Percentiles rank a stretch among this genome's conserved stretches.
These are phyloP conservation scores for Dolichomitus sp. DNA, from an alignment of 2,888 invertebrate species.

Conservation along the genomic window DNA sequence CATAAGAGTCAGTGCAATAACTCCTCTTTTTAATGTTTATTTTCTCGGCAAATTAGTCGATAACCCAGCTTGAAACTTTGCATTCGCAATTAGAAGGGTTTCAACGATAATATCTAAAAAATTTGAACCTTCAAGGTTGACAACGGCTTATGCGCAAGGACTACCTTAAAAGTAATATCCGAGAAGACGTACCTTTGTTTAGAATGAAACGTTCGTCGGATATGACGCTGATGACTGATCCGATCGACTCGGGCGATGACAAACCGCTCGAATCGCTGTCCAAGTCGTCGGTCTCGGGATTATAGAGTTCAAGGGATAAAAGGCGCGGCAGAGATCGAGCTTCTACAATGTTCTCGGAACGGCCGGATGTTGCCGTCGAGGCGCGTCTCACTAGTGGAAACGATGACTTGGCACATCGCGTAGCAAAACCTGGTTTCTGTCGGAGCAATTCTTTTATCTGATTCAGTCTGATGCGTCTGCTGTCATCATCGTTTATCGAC, in stretches of 20 bases:
- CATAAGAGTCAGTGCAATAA: too few relatives aligned
- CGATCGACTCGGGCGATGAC: conserved; percentile 95
- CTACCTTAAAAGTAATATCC: not conserved
- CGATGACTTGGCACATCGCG: conserved; percentile 87
- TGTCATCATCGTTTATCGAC: conserved; percentile 84
- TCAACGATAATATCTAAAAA: too few relatives aligned
- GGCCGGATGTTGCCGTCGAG: conserved; percentile 87
- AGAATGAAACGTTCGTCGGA: conserved; percentile 88
- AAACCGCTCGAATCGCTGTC: conserved; percentile 96
- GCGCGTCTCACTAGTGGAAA: conserved; percentile 92
- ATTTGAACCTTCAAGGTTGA: too few relatives aligned
- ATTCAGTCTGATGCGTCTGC: conserved; percentile 89
- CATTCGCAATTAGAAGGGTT: too few relatives aligned
- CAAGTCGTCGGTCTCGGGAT: conserved; percentile 96
- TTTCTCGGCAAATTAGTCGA: too few relatives aligned
- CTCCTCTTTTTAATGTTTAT: too few relatives aligned
- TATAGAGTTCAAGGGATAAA: conserved; percentile 94
- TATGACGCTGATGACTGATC: conserved; percentile 94
- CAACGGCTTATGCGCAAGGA: too few relatives aligned
- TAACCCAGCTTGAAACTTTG: too few relatives aligned
- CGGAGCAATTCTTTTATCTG: conserved; percentile 91
- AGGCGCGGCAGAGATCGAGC: conserved; percentile 92
- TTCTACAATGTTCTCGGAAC: conserved; percentile 88
- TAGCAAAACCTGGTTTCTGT: conserved; percentile 90
- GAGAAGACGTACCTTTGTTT: conserved; percentile 68